A percentile compares a stretch with the other conserved stretches of the same genome.
Conservation (phyloP, 2,888 invertebrate genomes). For the Thera obeliscata region DNA sequence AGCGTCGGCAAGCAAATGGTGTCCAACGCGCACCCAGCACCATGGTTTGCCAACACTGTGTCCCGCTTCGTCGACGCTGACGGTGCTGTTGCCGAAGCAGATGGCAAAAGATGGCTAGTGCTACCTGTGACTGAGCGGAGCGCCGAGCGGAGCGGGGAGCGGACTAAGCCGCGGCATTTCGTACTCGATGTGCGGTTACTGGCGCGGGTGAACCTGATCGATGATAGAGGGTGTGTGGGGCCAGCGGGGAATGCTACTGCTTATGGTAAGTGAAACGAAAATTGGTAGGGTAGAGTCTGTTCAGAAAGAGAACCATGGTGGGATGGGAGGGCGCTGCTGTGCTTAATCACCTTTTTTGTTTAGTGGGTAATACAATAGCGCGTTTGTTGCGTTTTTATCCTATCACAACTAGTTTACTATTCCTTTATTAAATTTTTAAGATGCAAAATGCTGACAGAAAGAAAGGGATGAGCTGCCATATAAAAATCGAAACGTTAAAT, state of each 20-base stretch:
- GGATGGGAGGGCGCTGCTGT: no score
- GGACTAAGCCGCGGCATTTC: constrained; percentile 42
- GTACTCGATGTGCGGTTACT: constrained; percentile 63
- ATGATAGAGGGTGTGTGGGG: constrained; percentile 70
- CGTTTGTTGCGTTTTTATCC: no score
- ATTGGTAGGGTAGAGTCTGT: no score
- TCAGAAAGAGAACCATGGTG: no score
- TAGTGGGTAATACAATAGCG: no score
- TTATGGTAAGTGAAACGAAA: constrained; percentile 58
- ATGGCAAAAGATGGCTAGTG: constrained; percentile 54
- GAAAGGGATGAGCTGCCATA: no score
- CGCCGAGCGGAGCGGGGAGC: constrained; percentile 41
- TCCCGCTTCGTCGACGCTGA: constrained; percentile 54
- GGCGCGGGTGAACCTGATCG: constrained; percentile 68
- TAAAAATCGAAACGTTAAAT: no score
- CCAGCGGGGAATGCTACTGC: constrained; percentile 71
- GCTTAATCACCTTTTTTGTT: no score
- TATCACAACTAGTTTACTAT: no score
- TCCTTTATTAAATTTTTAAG: no score
- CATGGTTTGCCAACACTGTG: constrained; percentile 69
- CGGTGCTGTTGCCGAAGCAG: constrained; percentile 60
- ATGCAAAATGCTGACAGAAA: no score
- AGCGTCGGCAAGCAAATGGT: constrained; percentile 77
- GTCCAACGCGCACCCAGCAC: constrained; percentile 65
- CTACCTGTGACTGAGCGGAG: constrained; percentile 59